Evolutionary conservation across 2,888 invertebrate genomes (phyloP).

Genomic region (Augiades crinisus): DNA sequence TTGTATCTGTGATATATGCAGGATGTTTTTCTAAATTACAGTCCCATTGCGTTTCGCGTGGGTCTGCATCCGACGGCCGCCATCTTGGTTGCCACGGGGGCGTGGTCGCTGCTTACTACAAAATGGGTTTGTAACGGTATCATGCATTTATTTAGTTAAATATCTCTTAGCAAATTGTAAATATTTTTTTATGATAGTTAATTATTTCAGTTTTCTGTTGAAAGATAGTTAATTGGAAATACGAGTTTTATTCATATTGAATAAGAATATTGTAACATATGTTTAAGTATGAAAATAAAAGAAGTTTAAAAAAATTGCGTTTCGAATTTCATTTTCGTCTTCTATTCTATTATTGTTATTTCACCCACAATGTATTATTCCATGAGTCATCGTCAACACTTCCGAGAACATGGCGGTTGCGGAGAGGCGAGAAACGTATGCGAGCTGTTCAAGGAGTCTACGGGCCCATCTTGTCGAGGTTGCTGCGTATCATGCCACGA

Average conservation of each 20-base stretch:
- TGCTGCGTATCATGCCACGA: constrained; percentile 41
- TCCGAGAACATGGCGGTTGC: constrained; percentile 58
- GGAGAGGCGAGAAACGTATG: constrained; percentile 53
- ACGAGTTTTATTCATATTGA: constrained; percentile 77
- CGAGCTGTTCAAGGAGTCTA: constrained; percentile 37
- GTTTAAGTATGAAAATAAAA: constrained; percentile 79
- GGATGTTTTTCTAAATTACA: constrained; percentile 81
- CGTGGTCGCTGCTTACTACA: constrained; percentile 82
- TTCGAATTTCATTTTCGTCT: constrained; percentile 54
- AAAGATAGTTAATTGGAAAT: constrained; percentile 68
- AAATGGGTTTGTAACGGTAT: constrained; percentile 82
- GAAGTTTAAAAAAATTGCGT: constrained; percentile 48
- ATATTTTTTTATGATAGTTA: constrained; percentile 43
- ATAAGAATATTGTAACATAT: constrained; percentile 77
- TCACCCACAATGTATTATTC: constrained; percentile 78
- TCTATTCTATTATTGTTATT: constrained; percentile 57
- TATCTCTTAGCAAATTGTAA: constrained; percentile 35
- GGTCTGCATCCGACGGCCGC: constrained; percentile 79
- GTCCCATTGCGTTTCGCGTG: constrained; percentile 81
- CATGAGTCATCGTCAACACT: constrained; percentile 73
- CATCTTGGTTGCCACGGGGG: constrained; percentile 81
- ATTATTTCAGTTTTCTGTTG: constrained; percentile 70
- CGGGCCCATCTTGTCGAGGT: constrained; percentile 39
- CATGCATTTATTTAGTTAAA: constrained; percentile 69
- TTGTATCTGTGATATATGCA: constrained; percentile 78